Base-by-base conservation (phyloP, 2,797 vertebrate species). In the Acanthurus tractus region DNA sequence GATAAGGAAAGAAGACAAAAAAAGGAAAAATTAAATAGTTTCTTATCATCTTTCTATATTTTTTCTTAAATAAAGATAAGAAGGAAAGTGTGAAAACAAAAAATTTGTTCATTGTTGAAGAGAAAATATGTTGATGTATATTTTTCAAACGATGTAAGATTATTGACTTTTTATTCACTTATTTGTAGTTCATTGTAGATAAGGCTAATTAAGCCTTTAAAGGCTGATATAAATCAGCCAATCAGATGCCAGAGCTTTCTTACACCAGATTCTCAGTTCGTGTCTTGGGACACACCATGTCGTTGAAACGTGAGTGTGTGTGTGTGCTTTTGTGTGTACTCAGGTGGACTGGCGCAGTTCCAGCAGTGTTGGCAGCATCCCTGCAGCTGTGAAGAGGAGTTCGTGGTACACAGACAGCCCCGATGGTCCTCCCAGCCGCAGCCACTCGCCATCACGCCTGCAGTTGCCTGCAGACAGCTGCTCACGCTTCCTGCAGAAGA, bases 331-430 rank as follows among this genome's bases (percentile, higher is more conserved):
- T 49, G 18, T 71, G 5, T 73, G 58, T 25, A 3, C 22, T 38
- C 95, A 97, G 93, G 96, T 99, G 40, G 97, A 99, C 64, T 95
- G 95, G 92, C 92, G 96, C 62, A 96, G 96, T 61, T 90, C 95
- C 0, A 96, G 96, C 79, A 96, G 97, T 48, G 94, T 96, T 82
- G 70, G 88, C 72, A 97, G 96, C 59, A 96, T 96, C 86, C 96
- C 97, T 3, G 94, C 96, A 0, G 95, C 96, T 25, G 68, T 96
- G 85, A 96, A 96, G 70, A 96, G 96, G 88, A 97, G 97, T 86
- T 97, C 95, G 0, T 99, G 98, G 98, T 99, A 99, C 88, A 97
- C 97, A 0, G 96, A 97, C 0, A 91, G 95, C 62, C 94, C 91
- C 0, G 95, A 96, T 12, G 87, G 94, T 54, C 91, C 95, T 67